Evolutionary conservation across 2,888 invertebrate species (phyloP).

Genomic region (Drosophila fungiperda): DNA sequence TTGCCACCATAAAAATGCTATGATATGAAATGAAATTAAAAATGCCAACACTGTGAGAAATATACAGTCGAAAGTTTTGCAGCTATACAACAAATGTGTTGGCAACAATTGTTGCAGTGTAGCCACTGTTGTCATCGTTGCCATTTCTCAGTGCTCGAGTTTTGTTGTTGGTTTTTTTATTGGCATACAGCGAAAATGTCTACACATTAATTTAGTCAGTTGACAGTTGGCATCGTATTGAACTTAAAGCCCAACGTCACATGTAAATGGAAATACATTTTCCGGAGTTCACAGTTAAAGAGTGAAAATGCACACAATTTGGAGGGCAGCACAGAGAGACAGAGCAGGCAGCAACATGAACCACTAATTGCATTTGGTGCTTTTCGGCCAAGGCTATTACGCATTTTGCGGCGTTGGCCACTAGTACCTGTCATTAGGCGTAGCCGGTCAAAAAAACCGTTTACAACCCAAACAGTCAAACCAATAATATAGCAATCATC

Average conservation of each 20-base stretch:
- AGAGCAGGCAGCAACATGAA: constrained; percentile 26
- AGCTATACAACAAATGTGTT: constrained; percentile 26
- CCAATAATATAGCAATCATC: constrained; percentile 77
- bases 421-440: constrained; percentile 71
- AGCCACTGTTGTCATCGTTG: constrained; percentile 37
- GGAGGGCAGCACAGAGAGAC: not conserved
- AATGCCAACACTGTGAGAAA: constrained; percentile 57
- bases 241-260: constrained; percentile 30
- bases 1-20: constrained; percentile 58
- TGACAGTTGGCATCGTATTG: constrained; percentile 13
- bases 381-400: constrained; percentile 60
- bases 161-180: constrained; percentile 47
- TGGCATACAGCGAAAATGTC: constrained; percentile 57
- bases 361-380: constrained; percentile 74
- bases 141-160: constrained; percentile 38
- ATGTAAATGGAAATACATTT: constrained; percentile 34
- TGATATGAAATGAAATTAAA: constrained; percentile 73
- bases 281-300: constrained; percentile 42
- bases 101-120: constrained; percentile 48
- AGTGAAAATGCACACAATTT: constrained; percentile 18
- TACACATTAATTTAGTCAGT: constrained; percentile 65
- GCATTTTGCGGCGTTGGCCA: constrained; percentile 67
- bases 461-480: constrained; percentile 67
- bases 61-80: constrained; percentile 25
- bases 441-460: constrained; percentile 46